These are phyloP conservation scores for Sebastes matsubarae DNA, from an alignment of 2,797 vertebrate genomes.

Conservation along the genomic window DNA sequence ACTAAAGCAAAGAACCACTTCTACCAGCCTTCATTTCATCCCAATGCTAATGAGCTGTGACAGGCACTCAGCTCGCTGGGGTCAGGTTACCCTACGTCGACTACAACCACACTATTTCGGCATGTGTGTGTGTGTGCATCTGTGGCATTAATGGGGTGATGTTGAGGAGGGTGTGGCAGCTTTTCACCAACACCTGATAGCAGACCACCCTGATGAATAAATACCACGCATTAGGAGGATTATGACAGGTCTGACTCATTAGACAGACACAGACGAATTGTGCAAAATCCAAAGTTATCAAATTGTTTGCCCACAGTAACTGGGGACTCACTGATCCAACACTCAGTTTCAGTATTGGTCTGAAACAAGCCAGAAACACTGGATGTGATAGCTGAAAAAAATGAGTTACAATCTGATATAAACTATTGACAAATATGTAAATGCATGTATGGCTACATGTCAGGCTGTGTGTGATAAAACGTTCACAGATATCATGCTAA, in stretches of 20 bases:
- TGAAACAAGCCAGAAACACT: neutral
- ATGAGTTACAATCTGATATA: neutral
- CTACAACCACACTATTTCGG: conserved; percentile 17
- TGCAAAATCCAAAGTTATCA: neutral
- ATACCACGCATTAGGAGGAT: conserved; percentile 3
- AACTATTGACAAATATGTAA: conserved; percentile 3
- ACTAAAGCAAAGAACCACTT: conserved; percentile 65
- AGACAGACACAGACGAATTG: neutral
- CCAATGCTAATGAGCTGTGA: conserved; percentile 71
- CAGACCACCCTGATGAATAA: conserved; percentile 43
- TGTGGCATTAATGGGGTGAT: conserved; percentile 45
- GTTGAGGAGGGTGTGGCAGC: conserved; percentile 25
- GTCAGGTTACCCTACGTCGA: conserved; percentile 57
- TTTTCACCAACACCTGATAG: conserved; percentile 49
- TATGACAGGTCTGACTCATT: neutral
- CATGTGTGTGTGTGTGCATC: neutral
- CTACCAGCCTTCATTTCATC: conserved; percentile 58
- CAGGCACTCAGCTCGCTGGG: conserved; percentile 62
- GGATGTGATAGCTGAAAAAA: neutral
- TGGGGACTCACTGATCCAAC: neutral
- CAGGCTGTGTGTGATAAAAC: neutral
- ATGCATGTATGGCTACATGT: neutral
- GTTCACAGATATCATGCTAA: neutral
- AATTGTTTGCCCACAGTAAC: neutral
- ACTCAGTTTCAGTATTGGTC: neutral